phyloP scores from a whole-genome alignment of 1,140 invertebrate species.

The Coelopa frigida region DNA sequence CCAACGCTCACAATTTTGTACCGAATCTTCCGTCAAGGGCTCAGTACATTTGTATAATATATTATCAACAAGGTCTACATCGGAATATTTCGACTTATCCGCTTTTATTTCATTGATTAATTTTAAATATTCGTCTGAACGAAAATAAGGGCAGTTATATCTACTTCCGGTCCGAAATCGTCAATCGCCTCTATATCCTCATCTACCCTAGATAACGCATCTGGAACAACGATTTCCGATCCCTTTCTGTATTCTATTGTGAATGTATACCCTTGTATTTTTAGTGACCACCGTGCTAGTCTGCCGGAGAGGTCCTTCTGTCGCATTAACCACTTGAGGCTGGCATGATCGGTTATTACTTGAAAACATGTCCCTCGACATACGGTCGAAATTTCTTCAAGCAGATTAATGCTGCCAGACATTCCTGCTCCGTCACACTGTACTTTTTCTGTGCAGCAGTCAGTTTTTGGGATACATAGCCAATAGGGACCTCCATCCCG shows the following conservation, averaged over 20 bases:
- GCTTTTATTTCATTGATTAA: too few relatives aligned
- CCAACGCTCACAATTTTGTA: too few relatives aligned
- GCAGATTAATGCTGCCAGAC: slow-evolving; percentile 42
- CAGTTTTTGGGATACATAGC: slow-evolving; percentile 13
- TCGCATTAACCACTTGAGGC: slow-evolving; percentile 21
- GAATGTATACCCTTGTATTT: slow-evolving; percentile 22
- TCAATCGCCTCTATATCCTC: too few relatives aligned
- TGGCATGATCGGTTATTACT: slow-evolving; percentile 32
- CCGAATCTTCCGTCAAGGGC: too few relatives aligned
- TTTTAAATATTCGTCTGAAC: too few relatives aligned
- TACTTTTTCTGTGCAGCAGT: slow-evolving; percentile 16
- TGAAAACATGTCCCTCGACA: slow-evolving; percentile 39
- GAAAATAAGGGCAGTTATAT: too few relatives aligned
- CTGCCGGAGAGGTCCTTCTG: slow-evolving; percentile 25
- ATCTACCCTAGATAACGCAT: slow-evolving; percentile 25
- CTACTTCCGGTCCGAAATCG: too few relatives aligned
- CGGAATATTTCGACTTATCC: too few relatives aligned
- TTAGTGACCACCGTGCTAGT: slow-evolving; percentile 31
- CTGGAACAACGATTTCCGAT: slow-evolving; percentile 30
- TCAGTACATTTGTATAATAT: too few relatives aligned
- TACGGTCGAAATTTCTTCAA: slow-evolving; percentile 45
- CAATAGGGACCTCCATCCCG: slow-evolving; percentile 12
- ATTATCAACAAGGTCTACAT: too few relatives aligned
- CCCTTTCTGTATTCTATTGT: slow-evolving; percentile 42
- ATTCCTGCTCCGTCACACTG: slow-evolving; percentile 42